Base-by-base conservation (phyloP, 2,113 vertebrate genomes). In the Muscicapa adusta region DNA sequence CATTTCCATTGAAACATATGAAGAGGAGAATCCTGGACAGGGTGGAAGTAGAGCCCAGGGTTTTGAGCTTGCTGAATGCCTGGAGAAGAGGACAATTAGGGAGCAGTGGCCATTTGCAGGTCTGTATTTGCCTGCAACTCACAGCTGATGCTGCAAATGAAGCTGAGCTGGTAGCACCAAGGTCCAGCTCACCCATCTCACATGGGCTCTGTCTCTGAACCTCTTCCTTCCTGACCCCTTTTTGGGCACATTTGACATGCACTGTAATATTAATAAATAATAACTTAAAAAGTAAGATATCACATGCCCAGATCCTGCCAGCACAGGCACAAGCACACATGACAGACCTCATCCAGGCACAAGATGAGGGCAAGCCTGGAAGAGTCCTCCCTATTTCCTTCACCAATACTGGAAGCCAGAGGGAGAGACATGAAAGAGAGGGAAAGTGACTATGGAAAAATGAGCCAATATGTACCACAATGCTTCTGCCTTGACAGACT, bases 311-410 rank as follows among this genome's bases (percentile, higher is more conserved):
- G 48, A 76, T 76, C 28, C 33, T 57, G 50, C 36, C 2, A 1
- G 26, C 29, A 67, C 1, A 3, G 10, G 18, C 3, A 4, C 20
- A 62, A 76, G 22, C 8, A 47, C 5, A 34, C 1, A 0, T 23
- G 22, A 45, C 33, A 90, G 34, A 50, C 26, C 31, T 34, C n/a
- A n/a, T 36, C 18, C 54, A 60, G 33, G 31, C 12, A 40, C 31
- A 65, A 48, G 17, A 71, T 36, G 16, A 79, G 12, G 20, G 65
- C 77, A 93, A 85, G 40, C 6, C 43, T 85, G 20, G 14, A 83
- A 75, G 11, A 58, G 4, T n/a, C 33, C 6, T 79, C 25, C 25
- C 40, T 81, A 14, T 43, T 89, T 48, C 40, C 40, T 82, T 68
- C 53, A 43, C 36, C 36, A 53, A 2, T 40, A 48, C 1, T 11